These are phyloP conservation scores for Megalonaias nervosa DNA, from an alignment of 1,140 invertebrate species.

Conservation along the genomic window DNA sequence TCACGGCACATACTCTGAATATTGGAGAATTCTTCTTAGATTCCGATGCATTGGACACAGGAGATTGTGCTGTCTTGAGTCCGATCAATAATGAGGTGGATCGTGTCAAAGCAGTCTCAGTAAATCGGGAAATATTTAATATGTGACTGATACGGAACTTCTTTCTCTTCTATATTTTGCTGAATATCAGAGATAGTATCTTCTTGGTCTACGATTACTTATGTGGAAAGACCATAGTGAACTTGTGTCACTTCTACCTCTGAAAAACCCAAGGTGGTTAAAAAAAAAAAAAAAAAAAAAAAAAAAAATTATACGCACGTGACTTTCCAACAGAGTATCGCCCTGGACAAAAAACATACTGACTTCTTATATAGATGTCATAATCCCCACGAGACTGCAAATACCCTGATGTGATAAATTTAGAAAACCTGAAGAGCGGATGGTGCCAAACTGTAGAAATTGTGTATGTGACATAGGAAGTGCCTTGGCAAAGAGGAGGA, in stretches of 20 bases:
- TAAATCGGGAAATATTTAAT: slow-evolving; percentile 8
- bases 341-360: slow-evolving; percentile 40
- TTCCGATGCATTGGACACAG: slow-evolving; percentile 68
- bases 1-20: slow-evolving; percentile 51
- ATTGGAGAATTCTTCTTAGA: slow-evolving; percentile 62
- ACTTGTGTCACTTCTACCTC: background rate
- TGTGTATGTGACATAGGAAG: background rate
- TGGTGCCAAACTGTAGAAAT: background rate
- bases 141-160: slow-evolving; percentile 2
- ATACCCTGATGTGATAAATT: background rate
- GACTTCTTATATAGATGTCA: slow-evolving; percentile 42
- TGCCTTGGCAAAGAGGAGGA: too few species aligned
- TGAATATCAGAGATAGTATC: background rate
- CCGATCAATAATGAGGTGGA: slow-evolving; percentile 53
- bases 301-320: slow-evolving; percentile 39
- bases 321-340: slow-evolving; percentile 45
- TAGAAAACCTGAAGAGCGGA: slow-evolving; percentile 4
- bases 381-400: background rate
- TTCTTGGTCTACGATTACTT: background rate
- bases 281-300: too few species aligned
- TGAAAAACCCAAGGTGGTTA: slow-evolving; percentile 26
- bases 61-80: slow-evolving; percentile 65
- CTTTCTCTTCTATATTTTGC: slow-evolving; percentile 34
- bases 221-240: background rate
- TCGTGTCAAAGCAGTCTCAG: slow-evolving; percentile 3